Base-by-base conservation (phyloP, 2,888 invertebrate species). In the Drosophila rellima region DNA sequence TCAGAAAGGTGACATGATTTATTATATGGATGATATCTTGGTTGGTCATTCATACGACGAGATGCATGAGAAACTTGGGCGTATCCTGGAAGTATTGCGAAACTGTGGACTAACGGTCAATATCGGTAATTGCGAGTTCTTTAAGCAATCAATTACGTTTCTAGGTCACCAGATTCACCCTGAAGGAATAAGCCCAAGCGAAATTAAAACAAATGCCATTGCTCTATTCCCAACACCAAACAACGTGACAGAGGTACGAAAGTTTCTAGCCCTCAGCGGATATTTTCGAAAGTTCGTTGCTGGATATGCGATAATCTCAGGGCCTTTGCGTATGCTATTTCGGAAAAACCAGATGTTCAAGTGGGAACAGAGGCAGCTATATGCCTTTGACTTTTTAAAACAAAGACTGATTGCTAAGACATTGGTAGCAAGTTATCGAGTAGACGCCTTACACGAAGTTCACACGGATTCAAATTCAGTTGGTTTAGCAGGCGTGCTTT, bases 11-110 rank as follows among this genome's bases (percentile, higher is more conserved):
- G 63, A 63, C 7, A 70, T 67, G 57, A n/a, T 56, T 17, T 35
- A 63, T 4, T 60, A 64, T 17, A 70, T 70, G 63, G 68, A 73
- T 11, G 60, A 73, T n/a, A 73, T 73, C 8, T n/a, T 70, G 3
- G 23, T 74, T 29, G 42, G 48, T 35, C 20, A 23, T 15, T n/a
- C 35, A n/a, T 37, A 37, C 23, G 6, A 23, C 15, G 51, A 51
- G 20, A 37, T 51, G 23, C 3, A 26, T 18, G 31, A 48, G 11
- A 48, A 48, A 31, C 15, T 44, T 17, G 18, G 3, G 3, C 51
- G 51, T 18, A 35, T 15, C n/a, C 23, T 51, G n/a, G 18, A 51
- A 51, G 37, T 51, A 10, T n/a, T 37, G 13, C n/a, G 17, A 1
- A 20, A 7, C n/a, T 54, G 52, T 23, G 52, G 52, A 39, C 18